A percentile compares a stretch with the other conserved stretches of the same genome.
These are phyloP conservation scores for Andrena trimmerana DNA, from an alignment of 2,888 invertebrate species.

Conservation along the genomic window DNA sequence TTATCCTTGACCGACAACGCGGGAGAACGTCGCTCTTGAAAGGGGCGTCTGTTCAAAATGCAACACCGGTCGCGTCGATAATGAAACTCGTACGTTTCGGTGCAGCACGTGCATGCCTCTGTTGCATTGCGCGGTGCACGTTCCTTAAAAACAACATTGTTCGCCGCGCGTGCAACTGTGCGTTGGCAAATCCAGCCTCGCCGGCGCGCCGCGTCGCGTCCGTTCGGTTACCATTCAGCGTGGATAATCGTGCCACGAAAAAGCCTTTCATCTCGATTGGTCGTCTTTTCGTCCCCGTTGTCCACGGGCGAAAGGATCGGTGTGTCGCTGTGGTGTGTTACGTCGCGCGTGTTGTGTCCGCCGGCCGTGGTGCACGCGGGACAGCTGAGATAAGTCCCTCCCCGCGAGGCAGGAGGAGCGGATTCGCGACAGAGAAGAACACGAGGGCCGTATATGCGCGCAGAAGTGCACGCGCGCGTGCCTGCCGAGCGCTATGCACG, in stretches of 20 bases:
- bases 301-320: too few relatives aligned
- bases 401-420: constrained; percentile 24
- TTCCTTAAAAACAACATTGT: constrained; percentile 31
- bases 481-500: constrained; percentile 69
- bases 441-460: constrained; percentile 53
- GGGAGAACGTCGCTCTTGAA: constrained; percentile 22
- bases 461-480: constrained; percentile 71
- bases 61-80: constrained; percentile 36
- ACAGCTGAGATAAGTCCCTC: constrained; percentile 60
- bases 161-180: background rate
- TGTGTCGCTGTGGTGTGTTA: constrained; percentile 30
- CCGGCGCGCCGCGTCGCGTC: background rate
- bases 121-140: background rate
- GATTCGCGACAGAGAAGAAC: constrained; percentile 35
- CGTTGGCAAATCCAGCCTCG: background rate
- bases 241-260: too few relatives aligned
- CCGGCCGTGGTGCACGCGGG: constrained; percentile 42
- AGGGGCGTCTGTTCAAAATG: constrained; percentile 42
- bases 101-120: constrained; percentile 38
- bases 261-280: too few relatives aligned
- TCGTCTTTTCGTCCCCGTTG: too few relatives aligned
- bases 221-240: too few relatives aligned
- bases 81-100: constrained; percentile 41
- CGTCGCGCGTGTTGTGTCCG: constrained; percentile 42
- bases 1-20: constrained; percentile 44